Evolutionary conservation across 2,113 vertebrate genomes (phyloP).

Genomic region (Melanerpes aurifrons): DNA sequence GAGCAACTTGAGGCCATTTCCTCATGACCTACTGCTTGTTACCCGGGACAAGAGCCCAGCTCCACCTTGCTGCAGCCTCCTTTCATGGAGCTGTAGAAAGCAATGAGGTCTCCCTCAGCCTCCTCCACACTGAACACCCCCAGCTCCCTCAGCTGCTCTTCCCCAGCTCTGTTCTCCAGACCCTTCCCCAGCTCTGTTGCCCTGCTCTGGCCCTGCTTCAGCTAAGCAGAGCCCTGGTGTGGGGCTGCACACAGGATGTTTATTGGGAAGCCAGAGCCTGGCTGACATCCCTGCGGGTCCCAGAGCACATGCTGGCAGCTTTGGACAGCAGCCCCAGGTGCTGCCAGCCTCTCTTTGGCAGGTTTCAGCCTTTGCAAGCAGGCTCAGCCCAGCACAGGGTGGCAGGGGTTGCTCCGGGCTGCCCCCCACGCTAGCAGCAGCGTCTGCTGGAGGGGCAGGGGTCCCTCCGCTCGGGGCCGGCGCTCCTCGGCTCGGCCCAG

Average conservation of each 20-base stretch:
- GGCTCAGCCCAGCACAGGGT: background rate
- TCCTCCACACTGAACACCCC: too few relatives aligned
- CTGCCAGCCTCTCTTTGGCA: background rate
- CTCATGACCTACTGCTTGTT: too few relatives aligned
- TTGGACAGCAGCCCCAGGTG: fast-evolving
- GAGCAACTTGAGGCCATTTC: too few relatives aligned
- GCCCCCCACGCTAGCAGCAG: background rate
- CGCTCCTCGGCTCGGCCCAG: background rate
- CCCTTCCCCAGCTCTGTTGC: too few relatives aligned
- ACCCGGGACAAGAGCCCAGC: too few relatives aligned
- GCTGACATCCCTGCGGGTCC: fast-evolving
- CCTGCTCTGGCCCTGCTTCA: too few relatives aligned
- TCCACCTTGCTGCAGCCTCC: too few relatives aligned
- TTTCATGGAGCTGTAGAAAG: too few relatives aligned
- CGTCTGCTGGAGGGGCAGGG: background rate
- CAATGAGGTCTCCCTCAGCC: too few relatives aligned
- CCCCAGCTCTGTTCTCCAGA: too few relatives aligned
- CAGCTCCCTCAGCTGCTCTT: too few relatives aligned
- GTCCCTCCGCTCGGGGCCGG: fast-evolving
- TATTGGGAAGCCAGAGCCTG: background rate
- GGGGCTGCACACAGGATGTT: fast-evolving
- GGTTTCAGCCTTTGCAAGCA: background rate
- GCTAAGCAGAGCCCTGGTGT: fast-evolving
- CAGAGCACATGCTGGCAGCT: background rate
- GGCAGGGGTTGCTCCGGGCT: background rate